A percentile compares a stretch with the other conserved stretches of the same genome.
These are phyloP conservation scores for Pithys albifrons DNA, from an alignment of 2,113 vertebrate genomes.

Conservation along the genomic window DNA sequence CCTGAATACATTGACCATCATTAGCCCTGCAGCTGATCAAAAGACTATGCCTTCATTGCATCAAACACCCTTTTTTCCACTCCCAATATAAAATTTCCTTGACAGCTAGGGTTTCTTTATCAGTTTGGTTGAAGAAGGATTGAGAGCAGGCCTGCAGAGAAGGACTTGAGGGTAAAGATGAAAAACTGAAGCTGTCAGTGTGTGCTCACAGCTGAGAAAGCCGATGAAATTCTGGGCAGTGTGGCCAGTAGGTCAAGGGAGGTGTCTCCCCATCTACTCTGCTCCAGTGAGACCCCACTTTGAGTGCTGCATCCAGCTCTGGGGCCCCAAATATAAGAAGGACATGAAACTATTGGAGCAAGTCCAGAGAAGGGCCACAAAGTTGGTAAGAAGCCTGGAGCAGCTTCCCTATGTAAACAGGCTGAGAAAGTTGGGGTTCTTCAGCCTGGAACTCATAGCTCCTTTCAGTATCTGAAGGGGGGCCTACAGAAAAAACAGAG, in stretches of 20 bases:
- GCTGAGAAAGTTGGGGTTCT: background rate
- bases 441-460: background rate
- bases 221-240: background rate
- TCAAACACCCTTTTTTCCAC: background rate
- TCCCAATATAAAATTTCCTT: background rate
- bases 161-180: background rate
- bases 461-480: background rate
- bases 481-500: background rate
- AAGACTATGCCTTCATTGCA: background rate
- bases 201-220: background rate
- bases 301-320: background rate
- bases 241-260: background rate
- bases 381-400: background rate
- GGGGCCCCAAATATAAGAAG: background rate
- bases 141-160: background rate
- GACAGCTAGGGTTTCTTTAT: background rate
- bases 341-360: background rate
- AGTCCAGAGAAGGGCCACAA: background rate
- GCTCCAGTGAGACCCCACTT: background rate
- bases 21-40: background rate
- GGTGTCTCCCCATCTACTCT: background rate
- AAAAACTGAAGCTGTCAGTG: background rate
- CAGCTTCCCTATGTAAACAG: rapidly evolving
- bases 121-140: background rate
- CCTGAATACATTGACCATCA: background rate